Evolutionary conservation across 2,797 vertebrate genomes (phyloP).

Genomic region (Sebastiscus tertius): DNA sequence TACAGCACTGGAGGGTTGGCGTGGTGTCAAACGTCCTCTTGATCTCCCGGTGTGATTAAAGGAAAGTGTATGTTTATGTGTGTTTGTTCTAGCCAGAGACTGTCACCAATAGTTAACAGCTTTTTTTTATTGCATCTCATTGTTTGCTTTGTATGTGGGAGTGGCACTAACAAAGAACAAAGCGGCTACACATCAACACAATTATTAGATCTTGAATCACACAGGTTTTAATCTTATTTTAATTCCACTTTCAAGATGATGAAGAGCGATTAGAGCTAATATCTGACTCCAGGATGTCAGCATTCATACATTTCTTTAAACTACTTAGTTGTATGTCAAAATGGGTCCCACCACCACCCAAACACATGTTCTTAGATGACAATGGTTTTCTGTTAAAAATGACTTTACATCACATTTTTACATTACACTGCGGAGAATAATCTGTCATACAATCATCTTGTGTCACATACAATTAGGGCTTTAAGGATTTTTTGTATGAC

Average conservation of each 20-base stretch:
- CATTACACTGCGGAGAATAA: not conserved
- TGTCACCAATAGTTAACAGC: conserved; percentile 25
- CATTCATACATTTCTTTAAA: not conserved
- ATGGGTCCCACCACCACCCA: not conserved
- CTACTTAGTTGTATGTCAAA: not conserved
- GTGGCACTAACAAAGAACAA: conserved; percentile 2
- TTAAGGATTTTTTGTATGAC: not conserved
- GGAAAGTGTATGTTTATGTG: conserved; percentile 3
- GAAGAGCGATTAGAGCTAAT: not conserved
- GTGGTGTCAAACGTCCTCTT: conserved; percentile 17
- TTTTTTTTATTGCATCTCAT: conserved; percentile 34
- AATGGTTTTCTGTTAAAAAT: not conserved
- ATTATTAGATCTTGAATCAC: not conserved
- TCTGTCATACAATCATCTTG: not conserved
- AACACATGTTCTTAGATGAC: not conserved
- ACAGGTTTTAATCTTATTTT: not conserved
- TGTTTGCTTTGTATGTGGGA: conserved; percentile 39
- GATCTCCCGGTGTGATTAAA: conserved; percentile 35
- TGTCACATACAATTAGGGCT: not conserved
- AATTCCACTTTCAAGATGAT: not conserved
- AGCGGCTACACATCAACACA: not conserved
- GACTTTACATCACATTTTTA: not conserved
- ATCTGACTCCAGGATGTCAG: not conserved
- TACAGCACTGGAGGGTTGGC: not conserved
- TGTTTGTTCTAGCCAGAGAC: conserved; percentile 12